Conservation (phyloP, 2,888 invertebrate species). For the Lissocephala sabroskyi region DNA sequence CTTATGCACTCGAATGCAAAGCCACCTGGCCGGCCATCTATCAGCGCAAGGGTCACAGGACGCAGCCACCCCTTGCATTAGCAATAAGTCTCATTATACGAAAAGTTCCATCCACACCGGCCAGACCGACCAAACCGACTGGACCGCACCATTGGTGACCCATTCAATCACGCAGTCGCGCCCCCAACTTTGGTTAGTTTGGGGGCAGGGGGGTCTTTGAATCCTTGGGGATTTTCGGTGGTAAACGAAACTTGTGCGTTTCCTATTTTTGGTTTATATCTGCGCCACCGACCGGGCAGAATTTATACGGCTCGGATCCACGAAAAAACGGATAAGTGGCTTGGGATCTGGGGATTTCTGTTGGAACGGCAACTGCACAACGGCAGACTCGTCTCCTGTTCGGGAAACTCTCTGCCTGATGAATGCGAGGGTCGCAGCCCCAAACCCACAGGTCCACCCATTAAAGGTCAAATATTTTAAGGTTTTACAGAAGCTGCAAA, state of each 20-base stretch:
- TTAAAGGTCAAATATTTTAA: too few species aligned
- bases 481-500: too few species aligned
- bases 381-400: background rate
- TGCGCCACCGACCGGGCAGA: slow-evolving; percentile 21
- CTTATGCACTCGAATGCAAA: background rate
- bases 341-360: slow-evolving; percentile 37
- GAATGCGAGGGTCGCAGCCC: too few species aligned
- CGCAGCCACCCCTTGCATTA: slow-evolving; percentile 42
- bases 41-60: slow-evolving; percentile 25
- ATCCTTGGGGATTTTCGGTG: slow-evolving; percentile 34
- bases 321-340: slow-evolving; percentile 56
- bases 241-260: too few species aligned
- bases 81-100: slow-evolving; percentile 59
- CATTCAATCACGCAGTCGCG: slow-evolving; percentile 56
- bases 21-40: slow-evolving; percentile 21
- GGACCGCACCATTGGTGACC: slow-evolving; percentile 37
- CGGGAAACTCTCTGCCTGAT: slow-evolving; percentile 30
- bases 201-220: too few species aligned
- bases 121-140: slow-evolving; percentile 4
- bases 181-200: too few species aligned
- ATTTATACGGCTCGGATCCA: slow-evolving; percentile 34
- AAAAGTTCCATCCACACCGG: slow-evolving; percentile 10
- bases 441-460: slow-evolving; percentile 14
- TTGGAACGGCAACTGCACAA: too few species aligned
- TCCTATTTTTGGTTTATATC: slow-evolving; percentile 15